Percentiles rank a stretch among this genome's conserved stretches.
These are phyloP conservation scores for Ameiurus melas DNA, from an alignment of 2,113 vertebrate genomes.

Conservation along the genomic window DNA sequence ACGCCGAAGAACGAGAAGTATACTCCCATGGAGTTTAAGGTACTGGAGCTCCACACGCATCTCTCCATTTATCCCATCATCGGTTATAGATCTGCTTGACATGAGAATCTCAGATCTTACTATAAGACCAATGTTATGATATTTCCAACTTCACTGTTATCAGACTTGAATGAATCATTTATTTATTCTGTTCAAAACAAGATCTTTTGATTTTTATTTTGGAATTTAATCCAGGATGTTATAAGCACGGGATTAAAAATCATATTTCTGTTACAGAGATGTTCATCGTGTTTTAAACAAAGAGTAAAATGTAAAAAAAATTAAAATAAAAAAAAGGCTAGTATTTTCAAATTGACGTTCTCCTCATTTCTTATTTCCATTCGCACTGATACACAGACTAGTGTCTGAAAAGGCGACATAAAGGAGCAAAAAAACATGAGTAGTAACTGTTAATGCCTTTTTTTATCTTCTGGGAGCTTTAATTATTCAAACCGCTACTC, in stretches of 20 bases:
- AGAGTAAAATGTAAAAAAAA: not conserved
- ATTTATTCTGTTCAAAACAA: not conserved
- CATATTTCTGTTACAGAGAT: not conserved
- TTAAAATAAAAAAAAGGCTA: not conserved
- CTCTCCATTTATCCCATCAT: not conserved
- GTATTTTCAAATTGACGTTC: not conserved
- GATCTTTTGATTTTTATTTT: not conserved
- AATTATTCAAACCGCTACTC: not conserved
- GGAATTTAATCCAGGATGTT: not conserved
- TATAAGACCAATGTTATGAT: not conserved
- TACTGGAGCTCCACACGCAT: slow-evolving; percentile 52
- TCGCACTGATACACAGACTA: not conserved
- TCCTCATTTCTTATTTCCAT: not conserved
- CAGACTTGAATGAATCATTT: not conserved
- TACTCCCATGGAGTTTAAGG: slow-evolving; percentile 99
- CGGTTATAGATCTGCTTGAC: not conserved
- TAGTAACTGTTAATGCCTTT: not conserved
- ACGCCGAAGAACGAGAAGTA: slow-evolving; percentile 96
- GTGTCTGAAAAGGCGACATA: not conserved
- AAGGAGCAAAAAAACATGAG: not conserved
- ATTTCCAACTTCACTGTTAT: not conserved
- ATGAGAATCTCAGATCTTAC: not conserved
- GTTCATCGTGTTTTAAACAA: not conserved
- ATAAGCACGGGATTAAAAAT: not conserved
- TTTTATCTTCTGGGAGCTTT: not conserved